These are phyloP conservation scores for Bubo blakistoni DNA, from an alignment of 2,113 vertebrate species.

Conservation along the genomic window DNA sequence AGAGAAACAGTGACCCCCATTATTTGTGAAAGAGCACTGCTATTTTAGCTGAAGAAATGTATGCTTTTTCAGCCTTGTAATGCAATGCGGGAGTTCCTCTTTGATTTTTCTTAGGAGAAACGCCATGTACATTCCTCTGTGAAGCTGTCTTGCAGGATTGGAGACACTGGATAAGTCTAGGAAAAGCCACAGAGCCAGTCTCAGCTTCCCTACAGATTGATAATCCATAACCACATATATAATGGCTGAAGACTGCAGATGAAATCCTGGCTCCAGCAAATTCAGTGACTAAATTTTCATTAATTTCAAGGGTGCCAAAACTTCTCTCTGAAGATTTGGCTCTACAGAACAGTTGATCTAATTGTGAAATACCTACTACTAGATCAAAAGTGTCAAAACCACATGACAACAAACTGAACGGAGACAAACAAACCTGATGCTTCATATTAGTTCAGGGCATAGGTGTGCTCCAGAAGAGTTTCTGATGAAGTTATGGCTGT, in stretches of 20 bases:
- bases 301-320: background rate
- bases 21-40: background rate
- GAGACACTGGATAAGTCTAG: background rate
- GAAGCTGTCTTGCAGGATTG: background rate
- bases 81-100: background rate
- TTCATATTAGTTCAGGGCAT: background rate
- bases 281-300: background rate
- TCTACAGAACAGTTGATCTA: background rate
- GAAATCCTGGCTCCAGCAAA: background rate
- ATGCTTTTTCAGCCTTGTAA: background rate
- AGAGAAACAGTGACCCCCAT: constrained; percentile 29
- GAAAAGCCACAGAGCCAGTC: background rate
- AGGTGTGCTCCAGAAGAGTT: background rate
- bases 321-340: background rate
- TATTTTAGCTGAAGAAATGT: background rate
- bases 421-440: background rate
- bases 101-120: background rate
- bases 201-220: background rate
- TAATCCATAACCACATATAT: background rate
- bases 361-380: background rate
- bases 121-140: background rate
- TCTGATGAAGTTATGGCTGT: background rate
- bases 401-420: background rate
- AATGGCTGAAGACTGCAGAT: background rate
- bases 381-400: background rate